phyloP scores from a whole-genome alignment of 2,888 invertebrate genomes.

The Ormyrus pomaceus region DNA sequence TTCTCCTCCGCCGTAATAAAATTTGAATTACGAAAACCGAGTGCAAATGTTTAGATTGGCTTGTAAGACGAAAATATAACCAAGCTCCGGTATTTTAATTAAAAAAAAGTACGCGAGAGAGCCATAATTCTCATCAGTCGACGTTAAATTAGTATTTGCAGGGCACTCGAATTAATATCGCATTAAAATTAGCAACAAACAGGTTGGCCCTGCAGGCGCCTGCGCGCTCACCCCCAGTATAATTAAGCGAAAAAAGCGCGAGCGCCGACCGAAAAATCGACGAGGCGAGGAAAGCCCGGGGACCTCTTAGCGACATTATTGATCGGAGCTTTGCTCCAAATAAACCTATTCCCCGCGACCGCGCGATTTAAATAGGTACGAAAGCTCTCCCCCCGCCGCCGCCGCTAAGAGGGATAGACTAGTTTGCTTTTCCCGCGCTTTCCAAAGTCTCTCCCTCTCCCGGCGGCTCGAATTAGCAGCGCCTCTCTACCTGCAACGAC shows the following conservation, averaged over 20 bases:
- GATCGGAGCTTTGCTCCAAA: slow-evolving; percentile 11
- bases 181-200: not conserved
- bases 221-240: not conserved
- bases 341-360: not conserved
- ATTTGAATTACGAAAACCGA: not conserved
- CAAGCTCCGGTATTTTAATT: not conserved
- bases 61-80: no score
- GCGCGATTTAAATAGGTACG: not conserved
- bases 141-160: no score
- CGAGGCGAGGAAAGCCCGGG: not conserved
- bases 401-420: no score
- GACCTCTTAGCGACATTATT: slow-evolving; percentile 1
- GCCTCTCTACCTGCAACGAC: no score
- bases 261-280: not conserved
- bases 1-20: not conserved
- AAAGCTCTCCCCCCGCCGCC: not conserved
- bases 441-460: no score
- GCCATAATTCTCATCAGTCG: not conserved
- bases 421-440: no score
- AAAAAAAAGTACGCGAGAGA: not conserved
- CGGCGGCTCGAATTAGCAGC: no score
- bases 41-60: no score
- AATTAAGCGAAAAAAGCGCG: not conserved
- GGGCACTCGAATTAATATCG: not conserved
- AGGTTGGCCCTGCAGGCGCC: not conserved